Evolutionary conservation across 2,113 vertebrate species (phyloP), one percentile per base, ranked within the genome.

Genomic region (Scophthalmus maximus): DNA sequence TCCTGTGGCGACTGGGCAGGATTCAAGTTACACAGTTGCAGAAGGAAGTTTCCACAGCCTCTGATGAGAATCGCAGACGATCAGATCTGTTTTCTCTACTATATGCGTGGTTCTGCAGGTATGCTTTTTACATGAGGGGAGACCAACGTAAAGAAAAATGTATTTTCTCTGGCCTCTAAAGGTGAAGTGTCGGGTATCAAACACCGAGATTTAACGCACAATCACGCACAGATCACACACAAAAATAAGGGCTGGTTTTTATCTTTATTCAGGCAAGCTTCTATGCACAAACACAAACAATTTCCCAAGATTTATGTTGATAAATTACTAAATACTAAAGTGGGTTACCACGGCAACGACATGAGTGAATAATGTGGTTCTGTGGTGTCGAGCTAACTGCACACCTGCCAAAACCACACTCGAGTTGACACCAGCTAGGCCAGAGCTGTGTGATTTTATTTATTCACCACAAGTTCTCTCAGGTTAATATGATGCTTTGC

Each of bases 251-350:
- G 52, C 42, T 34, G 44, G 47, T 70, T 53, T 3, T 34, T 52
- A 58, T 77, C 23, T 89, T 91, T 89, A 89, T 82, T 87, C 49
- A 72, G 55, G 72, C 6, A 57, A 68, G 52, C 34, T 27, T 52
- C 26, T 27, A 59, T 50, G 51, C 46, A 76, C 17, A 70, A 36
- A 68, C 60, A 38, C 4, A 22, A 61, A 32, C 17, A 52, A 42
- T 29, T 25, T 26, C 3, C 5, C 4, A 4, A 29, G 34, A 38
- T 20, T 27, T 36, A 30, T 8, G 8, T 1, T 17, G 20, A 26
- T 20, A 52, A 32, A 62, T 52, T 8, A 12, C 11, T 58, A 4
- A 8, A 51, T 50, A 27, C 10, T 46, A 64, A 3, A 46, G n/a
- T 6, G 26, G 18, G 52, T 78, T 53, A 14, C 57, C 6, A 32